Evolutionary conservation across 2,888 invertebrate species (phyloP), one percentile per base, ranked within the genome.

Genomic region (Resseliella maxima): DNA sequence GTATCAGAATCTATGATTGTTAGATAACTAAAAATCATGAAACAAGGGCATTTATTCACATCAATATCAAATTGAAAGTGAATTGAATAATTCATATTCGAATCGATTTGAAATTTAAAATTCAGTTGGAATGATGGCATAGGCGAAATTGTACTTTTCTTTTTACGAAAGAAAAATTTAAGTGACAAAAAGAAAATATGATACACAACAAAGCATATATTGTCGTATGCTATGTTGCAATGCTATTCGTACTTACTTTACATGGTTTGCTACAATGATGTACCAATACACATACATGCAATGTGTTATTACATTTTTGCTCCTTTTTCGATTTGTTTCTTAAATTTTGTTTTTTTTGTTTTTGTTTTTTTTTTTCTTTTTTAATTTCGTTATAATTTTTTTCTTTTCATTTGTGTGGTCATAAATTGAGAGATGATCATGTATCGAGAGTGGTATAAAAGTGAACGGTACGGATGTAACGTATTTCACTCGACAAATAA

Each of bases 401-500:
- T n/a, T n/a, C n/a, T n/a, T 50, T 50, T 41, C 18, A 18, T 18
- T 50, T 15, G 38, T 31, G 31, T 38, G 38, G 21, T 83, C 83
- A 83, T 83, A 83, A 83, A 83, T 83, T 24, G 83, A 24, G 38
- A 36, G 38, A 83, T 83, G 38, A n/a, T 83, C 83, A 83, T 27
- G 12, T 6, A 50, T 2, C 3, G 85, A 41, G 41, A 85, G 5
- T 54, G 83, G 85, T 85, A 85, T 85, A 85, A 85, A 85, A 85
- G 85, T 85, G 10, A 46, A 31, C 24, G 41, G 46, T 31, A 45
- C 45, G 46, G 6, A 41, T 18, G 18, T 27, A 24, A 45, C 45
- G 46, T 85, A 85, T 85, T 85, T 85, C 85, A 85, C 85, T 85
- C 85, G 85, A 85, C 85, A 45, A 45, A 46, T 18, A 45, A 24